A percentile compares a stretch with the other conserved stretches of the same genome.
phyloP scores from a whole-genome alignment of 2,888 invertebrate genomes.

The Eugnorisma glareosa region DNA sequence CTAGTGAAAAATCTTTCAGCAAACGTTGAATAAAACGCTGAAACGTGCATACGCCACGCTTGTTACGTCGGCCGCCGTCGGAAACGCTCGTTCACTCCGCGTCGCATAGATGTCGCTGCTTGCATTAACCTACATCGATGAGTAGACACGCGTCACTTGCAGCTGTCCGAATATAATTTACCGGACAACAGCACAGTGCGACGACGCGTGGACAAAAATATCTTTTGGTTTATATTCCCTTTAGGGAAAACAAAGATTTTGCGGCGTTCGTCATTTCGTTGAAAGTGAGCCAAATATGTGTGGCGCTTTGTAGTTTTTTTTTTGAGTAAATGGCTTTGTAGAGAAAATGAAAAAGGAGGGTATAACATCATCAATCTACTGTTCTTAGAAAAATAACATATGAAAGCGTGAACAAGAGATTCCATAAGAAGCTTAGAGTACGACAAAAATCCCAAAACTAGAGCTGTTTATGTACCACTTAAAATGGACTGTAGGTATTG shows the following conservation, averaged over 20 bases:
- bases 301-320: constrained; percentile 23
- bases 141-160: constrained; percentile 75
- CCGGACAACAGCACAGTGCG: constrained; percentile 69
- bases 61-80: constrained; percentile 52
- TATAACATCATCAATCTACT: background rate
- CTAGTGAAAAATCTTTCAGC: constrained; percentile 3
- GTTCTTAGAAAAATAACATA: background rate
- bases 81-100: constrained; percentile 75
- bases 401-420: background rate
- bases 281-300: constrained; percentile 31
- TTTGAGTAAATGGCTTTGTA: background rate
- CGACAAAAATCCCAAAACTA: background rate
- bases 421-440: too few species aligned
- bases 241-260: constrained; percentile 52
- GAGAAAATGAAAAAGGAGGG: background rate
- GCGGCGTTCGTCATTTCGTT: constrained; percentile 39
- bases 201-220: constrained; percentile 56
- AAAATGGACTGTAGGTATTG: too few species aligned
- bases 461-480: background rate
- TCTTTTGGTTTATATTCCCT: constrained; percentile 43
- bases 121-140: constrained; percentile 82
- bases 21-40: constrained; percentile 1
- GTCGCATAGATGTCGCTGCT: constrained; percentile 83
- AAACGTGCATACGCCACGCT: constrained; percentile 47
- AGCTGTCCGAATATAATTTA: constrained; percentile 84